Conservation (phyloP, 1,140 invertebrate species). For the Eriocheir sinensis region DNA sequence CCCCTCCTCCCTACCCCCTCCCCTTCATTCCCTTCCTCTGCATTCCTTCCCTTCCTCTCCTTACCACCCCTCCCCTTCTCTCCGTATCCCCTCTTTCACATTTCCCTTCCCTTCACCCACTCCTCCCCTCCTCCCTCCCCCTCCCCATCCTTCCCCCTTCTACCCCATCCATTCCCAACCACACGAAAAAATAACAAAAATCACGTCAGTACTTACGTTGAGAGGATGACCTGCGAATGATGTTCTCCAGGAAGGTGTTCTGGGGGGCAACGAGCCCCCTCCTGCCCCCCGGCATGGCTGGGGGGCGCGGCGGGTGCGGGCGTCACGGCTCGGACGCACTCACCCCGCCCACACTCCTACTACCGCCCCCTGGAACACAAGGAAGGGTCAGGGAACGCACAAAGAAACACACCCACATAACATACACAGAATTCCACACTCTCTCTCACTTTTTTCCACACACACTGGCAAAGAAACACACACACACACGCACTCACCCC, state of each 20-base stretch:
- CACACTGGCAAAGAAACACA: too few relatives aligned
- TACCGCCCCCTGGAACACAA: conserved; percentile 67
- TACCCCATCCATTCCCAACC: neutral
- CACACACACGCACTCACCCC: too few relatives aligned
- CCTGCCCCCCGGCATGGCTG: conserved; percentile 95
- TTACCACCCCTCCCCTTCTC: neutral
- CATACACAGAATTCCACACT: neutral
- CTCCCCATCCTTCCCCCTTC: neutral
- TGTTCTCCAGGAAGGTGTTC: conserved; percentile 99
- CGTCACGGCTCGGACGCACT: conserved; percentile 50
- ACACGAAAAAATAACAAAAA: neutral
- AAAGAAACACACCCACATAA: neutral
- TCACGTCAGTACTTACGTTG: conserved; percentile 92
- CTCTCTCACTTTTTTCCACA: neutral
- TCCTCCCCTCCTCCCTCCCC: neutral
- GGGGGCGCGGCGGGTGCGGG: conserved; percentile 71
- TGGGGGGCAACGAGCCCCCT: conserved; percentile 99
- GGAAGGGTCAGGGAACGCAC: neutral
- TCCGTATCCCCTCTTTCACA: too few relatives aligned
- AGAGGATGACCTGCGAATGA: conserved; percentile 97
- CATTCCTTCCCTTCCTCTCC: neutral
- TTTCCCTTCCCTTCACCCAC: too few relatives aligned
- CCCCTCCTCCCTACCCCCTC: neutral
- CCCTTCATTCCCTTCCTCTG: neutral
- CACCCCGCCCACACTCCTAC: conserved; percentile 71